Evolutionary conservation across 2,888 invertebrate species (phyloP).

Genomic region (Chymomyza fuscimana): DNA sequence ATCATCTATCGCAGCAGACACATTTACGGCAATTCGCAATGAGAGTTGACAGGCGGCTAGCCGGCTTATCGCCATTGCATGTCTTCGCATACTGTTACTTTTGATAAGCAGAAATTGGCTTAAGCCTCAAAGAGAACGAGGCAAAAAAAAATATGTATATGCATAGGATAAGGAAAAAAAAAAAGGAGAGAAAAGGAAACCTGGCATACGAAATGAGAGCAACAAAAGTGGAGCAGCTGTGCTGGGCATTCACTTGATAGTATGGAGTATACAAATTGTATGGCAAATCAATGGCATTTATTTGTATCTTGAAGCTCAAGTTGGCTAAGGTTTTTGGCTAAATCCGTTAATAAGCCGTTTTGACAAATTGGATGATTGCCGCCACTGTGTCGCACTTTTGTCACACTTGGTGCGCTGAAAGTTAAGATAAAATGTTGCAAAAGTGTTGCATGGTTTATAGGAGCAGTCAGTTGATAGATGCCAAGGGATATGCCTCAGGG

Average conservation of each 20-base stretch:
- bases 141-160: neutral
- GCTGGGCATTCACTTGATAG: neutral
- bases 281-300: constrained; percentile 48
- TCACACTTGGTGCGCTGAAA: neutral
- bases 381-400: constrained; percentile 13
- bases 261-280: constrained; percentile 28
- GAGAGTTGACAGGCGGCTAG: constrained; percentile 39
- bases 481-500: neutral
- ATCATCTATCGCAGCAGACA: constrained; percentile 13
- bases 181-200: neutral
- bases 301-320: constrained; percentile 13
- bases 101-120: constrained; percentile 50
- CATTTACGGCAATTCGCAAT: constrained; percentile 21
- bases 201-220: constrained; percentile 24
- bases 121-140: neutral
- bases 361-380: constrained; percentile 71
- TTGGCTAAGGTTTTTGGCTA: constrained; percentile 53
- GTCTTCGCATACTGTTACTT: constrained; percentile 49
- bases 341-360: constrained; percentile 72
- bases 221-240: constrained; percentile 35
- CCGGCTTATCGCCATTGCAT: constrained; percentile 50
- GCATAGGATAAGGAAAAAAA: constrained; percentile 3
- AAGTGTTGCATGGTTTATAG: neutral
- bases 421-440: neutral
- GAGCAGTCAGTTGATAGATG: neutral